Percentiles rank a stretch among this genome's conserved stretches.
phyloP scores from a whole-genome alignment of 2,113 vertebrate species.

The Mesitornis unicolor region DNA sequence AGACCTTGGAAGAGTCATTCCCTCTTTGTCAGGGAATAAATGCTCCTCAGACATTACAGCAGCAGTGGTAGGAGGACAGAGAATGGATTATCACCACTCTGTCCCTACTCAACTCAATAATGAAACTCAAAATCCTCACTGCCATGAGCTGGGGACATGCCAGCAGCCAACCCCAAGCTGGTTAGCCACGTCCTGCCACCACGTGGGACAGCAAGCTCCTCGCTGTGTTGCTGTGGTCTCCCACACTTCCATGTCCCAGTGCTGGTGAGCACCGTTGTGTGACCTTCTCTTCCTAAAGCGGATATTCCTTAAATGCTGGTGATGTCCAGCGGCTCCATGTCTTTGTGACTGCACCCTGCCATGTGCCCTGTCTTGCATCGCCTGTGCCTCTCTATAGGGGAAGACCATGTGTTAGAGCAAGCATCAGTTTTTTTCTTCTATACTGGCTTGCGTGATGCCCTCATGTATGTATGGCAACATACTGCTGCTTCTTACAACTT shows the following conservation, averaged over 20 bases:
- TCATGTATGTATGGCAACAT: background rate
- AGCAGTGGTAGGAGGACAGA: background rate
- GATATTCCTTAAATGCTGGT: background rate
- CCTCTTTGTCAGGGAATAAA: background rate
- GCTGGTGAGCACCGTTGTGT: background rate
- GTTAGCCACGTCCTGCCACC: background rate
- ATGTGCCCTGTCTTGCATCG: background rate
- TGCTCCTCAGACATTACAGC: background rate
- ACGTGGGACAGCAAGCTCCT: background rate
- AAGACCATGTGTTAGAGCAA: background rate
- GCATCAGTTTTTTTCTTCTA: background rate
- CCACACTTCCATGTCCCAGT: background rate
- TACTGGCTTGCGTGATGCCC: background rate
- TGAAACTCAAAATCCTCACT: background rate
- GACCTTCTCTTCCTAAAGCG: background rate
- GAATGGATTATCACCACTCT: background rate
- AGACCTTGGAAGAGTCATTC: background rate
- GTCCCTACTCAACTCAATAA: accelerated
- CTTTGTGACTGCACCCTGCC: background rate
- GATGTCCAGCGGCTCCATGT: background rate
- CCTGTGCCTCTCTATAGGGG: background rate
- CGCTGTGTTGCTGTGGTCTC: background rate
- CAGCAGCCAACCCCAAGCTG: background rate
- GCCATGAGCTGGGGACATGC: accelerated
- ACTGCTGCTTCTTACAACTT: background rate